Evolutionary conservation across 1,140 invertebrate species (phyloP).

Genomic region (Caenorhabditis latens): DNA sequence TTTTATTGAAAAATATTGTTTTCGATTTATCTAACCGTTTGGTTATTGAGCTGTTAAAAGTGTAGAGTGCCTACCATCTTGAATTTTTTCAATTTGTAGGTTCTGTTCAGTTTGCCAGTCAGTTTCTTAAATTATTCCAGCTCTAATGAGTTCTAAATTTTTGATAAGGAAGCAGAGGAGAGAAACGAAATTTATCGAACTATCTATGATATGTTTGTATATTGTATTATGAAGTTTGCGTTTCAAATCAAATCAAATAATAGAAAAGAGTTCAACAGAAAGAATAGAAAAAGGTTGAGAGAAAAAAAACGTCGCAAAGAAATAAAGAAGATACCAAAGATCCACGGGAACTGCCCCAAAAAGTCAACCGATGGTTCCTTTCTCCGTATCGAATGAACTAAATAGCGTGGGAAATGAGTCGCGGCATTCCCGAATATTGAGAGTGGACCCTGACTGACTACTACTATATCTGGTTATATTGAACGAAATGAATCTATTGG

Average conservation of each 20-base stretch:
- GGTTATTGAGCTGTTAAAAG: not conserved
- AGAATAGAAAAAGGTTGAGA: not conserved
- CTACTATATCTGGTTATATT: conserved; percentile 42
- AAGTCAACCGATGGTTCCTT: not conserved
- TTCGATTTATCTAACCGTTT: not conserved
- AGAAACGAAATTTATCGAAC: not conserved
- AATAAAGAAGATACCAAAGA: conserved; percentile 22
- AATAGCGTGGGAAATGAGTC: conserved; percentile 25
- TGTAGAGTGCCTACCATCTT: not conserved
- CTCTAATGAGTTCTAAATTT: too few relatives aligned
- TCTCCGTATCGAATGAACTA: not conserved
- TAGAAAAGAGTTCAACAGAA: not conserved
- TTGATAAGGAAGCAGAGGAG: not conserved
- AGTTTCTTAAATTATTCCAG: too few relatives aligned
- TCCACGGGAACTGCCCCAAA: not conserved
- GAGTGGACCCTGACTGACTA: not conserved
- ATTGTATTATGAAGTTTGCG: conserved; percentile 45
- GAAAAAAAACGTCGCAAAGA: not conserved
- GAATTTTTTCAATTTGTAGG: too few relatives aligned
- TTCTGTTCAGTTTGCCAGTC: too few relatives aligned
- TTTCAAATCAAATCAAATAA: not conserved
- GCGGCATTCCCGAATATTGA: not conserved
- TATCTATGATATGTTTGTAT: conserved; percentile 22
- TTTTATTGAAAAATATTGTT: not conserved
- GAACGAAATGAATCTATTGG: not conserved